Percentiles rank a stretch among this genome's conserved stretches.
phyloP scores from a whole-genome alignment of 2,797 vertebrate species.

The Pteronotus mesoamericanus region DNA sequence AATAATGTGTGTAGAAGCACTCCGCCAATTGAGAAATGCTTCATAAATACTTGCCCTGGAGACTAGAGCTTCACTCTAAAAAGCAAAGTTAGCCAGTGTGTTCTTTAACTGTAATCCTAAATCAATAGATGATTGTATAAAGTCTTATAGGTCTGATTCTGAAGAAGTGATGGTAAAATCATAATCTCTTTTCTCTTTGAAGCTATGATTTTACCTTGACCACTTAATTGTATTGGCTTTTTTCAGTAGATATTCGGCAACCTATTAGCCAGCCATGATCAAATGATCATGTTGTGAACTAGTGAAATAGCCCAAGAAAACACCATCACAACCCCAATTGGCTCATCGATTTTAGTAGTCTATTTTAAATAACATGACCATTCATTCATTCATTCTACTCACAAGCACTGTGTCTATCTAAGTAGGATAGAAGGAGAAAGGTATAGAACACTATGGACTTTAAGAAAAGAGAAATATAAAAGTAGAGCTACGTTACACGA shows the following conservation, averaged over 20 bases:
- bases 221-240: neutral
- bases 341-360: neutral
- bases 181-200: neutral
- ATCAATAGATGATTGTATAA: neutral
- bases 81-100: neutral
- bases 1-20: neutral
- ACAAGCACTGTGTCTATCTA: neutral
- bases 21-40: neutral
- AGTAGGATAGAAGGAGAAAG: neutral
- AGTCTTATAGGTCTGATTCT: neutral
- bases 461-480: neutral
- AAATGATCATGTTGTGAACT: neutral
- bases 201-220: neutral
- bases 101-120: neutral
- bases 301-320: slow-evolving; percentile 4
- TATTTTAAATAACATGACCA: neutral
- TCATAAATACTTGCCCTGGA: neutral
- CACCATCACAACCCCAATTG: neutral
- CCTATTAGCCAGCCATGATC: neutral
- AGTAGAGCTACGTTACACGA: neutral
- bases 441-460: neutral
- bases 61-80: neutral
- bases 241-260: neutral
- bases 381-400: neutral
- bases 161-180: neutral